These are phyloP conservation scores for Pristiophorus japonicus DNA, from an alignment of 2,113 vertebrate genomes.

Conservation along the genomic window DNA sequence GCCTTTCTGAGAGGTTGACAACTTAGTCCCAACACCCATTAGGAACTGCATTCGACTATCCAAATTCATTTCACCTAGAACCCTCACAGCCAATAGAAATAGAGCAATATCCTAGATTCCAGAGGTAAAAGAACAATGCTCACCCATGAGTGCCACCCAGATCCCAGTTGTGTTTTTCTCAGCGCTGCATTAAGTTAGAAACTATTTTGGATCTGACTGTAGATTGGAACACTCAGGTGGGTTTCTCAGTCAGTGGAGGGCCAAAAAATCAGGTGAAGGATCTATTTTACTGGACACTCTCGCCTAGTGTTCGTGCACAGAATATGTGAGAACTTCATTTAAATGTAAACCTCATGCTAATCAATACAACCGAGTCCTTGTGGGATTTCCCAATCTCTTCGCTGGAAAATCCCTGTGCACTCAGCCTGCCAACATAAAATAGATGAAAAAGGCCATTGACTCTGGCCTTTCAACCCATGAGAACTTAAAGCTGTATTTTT, in stretches of 20 bases:
- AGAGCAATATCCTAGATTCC: not conserved
- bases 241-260: not conserved
- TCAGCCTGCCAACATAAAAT: not conserved
- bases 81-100: not conserved
- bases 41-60: not conserved
- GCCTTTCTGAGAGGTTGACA: not conserved
- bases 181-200: not conserved
- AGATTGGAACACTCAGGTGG: not conserved
- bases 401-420: not conserved
- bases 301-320: not conserved
- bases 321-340: not conserved
- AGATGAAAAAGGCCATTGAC: not conserved
- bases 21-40: not conserved
- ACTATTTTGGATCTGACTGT: not conserved
- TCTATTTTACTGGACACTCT: not conserved
- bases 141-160: not conserved
- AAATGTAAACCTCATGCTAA: not conserved
- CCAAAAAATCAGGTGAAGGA: not conserved
- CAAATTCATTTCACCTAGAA: not conserved
- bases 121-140: not conserved
- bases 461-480: not conserved
- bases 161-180: not conserved
- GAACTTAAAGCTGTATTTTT: not conserved
- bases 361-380: not conserved
- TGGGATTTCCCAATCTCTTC: not conserved